Percentiles rank a stretch among this genome's conserved stretches.
Conservation (phyloP, 2,888 invertebrate genomes). For the Eucriotettix oculatus region DNA sequence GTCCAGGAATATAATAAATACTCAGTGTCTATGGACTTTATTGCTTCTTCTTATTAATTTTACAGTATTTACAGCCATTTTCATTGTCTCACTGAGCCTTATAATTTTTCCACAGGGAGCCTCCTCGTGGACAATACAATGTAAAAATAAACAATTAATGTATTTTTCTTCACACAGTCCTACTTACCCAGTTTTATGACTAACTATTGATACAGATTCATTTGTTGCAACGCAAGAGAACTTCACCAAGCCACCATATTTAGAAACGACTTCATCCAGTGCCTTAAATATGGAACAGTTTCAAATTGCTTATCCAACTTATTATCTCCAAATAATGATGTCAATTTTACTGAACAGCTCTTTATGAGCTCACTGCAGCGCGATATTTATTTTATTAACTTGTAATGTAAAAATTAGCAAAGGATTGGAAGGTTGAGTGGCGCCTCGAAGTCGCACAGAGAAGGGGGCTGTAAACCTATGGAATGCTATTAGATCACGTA, state of each 20-base stretch:
- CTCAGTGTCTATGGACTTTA: background rate
- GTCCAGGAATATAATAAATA: background rate
- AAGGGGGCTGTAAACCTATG: no score
- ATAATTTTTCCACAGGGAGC: background rate
- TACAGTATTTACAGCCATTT: background rate
- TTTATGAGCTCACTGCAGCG: no score
- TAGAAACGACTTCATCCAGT: background rate
- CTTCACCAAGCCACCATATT: background rate
- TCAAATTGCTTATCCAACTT: background rate
- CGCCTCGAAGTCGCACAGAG: no score
- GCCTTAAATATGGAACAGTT: background rate
- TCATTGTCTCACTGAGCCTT: background rate
- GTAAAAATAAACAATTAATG: background rate
- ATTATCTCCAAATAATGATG: background rate
- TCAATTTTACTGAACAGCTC: background rate
- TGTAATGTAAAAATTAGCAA: no score
- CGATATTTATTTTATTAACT: no score
- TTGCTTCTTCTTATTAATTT: constrained; percentile 1
- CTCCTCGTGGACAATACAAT: background rate
- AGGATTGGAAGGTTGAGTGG: no score
- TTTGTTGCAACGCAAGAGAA: background rate
- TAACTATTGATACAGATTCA: background rate
- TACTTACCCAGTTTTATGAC: background rate
- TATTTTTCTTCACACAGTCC: background rate
- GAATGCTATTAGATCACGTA: no score